Evolutionary conservation across 2,888 invertebrate genomes (phyloP).

Genomic region (Lysandra coridon): DNA sequence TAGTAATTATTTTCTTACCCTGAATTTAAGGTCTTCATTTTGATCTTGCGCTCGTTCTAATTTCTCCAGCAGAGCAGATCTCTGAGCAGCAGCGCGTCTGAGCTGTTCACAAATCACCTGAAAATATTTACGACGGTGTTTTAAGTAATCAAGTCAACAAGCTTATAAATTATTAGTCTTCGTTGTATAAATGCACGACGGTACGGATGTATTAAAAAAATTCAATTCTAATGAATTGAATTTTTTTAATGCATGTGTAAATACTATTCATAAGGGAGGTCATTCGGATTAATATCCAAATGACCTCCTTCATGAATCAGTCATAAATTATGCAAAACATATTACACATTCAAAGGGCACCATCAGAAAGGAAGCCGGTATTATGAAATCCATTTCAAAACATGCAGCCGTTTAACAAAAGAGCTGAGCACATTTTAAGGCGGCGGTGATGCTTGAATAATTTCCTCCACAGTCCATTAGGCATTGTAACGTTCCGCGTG

Average conservation of each 20-base stretch:
- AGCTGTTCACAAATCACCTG: conserved; percentile 87
- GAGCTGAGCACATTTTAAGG: conserved; percentile 27
- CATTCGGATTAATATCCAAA: conserved; percentile 8
- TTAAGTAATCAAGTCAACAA: background rate
- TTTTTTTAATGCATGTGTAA: too few species aligned
- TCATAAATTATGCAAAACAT: conserved; percentile 31
- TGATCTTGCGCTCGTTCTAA: conserved; percentile 88
- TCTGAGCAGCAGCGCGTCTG: conserved; percentile 84
- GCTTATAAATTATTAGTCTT: background rate
- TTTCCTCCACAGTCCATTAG: conserved; percentile 63
- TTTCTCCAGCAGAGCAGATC: conserved; percentile 83
- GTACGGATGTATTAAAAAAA: conserved; percentile 29
- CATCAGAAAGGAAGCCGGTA: conserved; percentile 35
- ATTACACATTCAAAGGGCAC: conserved; percentile 39
- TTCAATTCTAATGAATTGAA: background rate
- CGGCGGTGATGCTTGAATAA: conserved; percentile 38
- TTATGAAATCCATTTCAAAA: conserved; percentile 40
- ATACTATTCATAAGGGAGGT: too few species aligned
- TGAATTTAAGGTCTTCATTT: conserved; percentile 90
- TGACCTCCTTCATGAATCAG: conserved; percentile 12
- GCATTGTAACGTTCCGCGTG: conserved; percentile 55
- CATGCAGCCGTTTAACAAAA: conserved; percentile 30
- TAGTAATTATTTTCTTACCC: conserved; percentile 74
- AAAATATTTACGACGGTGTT: conserved; percentile 45
- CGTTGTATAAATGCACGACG: background rate